These are phyloP conservation scores for Pseudochirops corinnae DNA, from an alignment of 2,797 vertebrate genomes.

Conservation along the genomic window DNA sequence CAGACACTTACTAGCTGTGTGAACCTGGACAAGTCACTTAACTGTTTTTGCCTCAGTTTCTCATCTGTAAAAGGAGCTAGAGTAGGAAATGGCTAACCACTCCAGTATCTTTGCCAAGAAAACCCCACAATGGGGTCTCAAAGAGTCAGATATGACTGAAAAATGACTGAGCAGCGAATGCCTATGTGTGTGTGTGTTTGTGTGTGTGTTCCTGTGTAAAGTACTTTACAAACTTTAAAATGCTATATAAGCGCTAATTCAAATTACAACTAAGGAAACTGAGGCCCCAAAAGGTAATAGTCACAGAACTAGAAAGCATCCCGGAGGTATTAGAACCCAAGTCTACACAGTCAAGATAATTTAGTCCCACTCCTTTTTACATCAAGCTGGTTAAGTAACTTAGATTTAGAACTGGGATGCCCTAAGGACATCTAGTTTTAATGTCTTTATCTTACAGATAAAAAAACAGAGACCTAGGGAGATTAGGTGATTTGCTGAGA, in stretches of 20 bases:
- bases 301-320: background rate
- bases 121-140: background rate
- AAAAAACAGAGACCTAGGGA: background rate
- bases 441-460: background rate
- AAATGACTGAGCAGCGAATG: background rate
- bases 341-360: background rate
- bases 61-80: no score
- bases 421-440: background rate
- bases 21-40: no score
- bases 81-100: background rate
- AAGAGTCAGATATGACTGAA: background rate
- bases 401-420: background rate
- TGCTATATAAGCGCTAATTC: background rate
- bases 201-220: background rate
- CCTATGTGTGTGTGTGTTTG: background rate
- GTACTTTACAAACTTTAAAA: background rate
- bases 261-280: background rate
- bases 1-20: no score
- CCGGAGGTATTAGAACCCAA: background rate
- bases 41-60: no score
- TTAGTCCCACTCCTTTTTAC: background rate
- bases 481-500: background rate
- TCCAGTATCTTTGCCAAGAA: background rate
- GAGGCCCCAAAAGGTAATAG: background rate
- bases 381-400: background rate